Conservation (phyloP, 2,888 invertebrate species). For the Diarsia brunnea region DNA sequence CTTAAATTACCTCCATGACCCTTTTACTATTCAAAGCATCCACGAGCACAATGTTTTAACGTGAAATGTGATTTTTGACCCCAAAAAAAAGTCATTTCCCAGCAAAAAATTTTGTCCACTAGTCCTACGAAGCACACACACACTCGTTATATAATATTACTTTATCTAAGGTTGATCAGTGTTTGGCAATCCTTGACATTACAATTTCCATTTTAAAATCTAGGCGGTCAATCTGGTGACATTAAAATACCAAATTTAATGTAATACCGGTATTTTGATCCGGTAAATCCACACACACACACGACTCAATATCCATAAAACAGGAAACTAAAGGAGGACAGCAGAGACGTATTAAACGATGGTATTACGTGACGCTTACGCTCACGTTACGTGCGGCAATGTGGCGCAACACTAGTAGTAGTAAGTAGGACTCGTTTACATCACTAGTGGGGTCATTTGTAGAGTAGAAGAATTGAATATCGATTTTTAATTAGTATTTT, state of each 20-base stretch:
- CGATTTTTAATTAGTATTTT: slow-evolving; percentile 3
- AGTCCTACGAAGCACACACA: no score
- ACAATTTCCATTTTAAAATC: not conserved
- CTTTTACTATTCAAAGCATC: no score
- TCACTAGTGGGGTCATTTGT: slow-evolving; percentile 47
- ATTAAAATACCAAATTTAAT: not conserved
- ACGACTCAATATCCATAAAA: slow-evolving; percentile 31
- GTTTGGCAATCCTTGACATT: not conserved
- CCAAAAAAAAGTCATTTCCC: no score
- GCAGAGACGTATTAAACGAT: slow-evolving; percentile 51
- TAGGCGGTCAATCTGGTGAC: no score
- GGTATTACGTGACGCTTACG: slow-evolving; percentile 67
- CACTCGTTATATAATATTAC: not conserved
- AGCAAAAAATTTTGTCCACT: no score
- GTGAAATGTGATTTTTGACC: no score
- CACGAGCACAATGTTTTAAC: no score
- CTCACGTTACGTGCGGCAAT: slow-evolving; percentile 46
- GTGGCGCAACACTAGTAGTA: slow-evolving; percentile 53
- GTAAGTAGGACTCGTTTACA: slow-evolving; percentile 60
- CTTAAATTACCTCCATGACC: no score
- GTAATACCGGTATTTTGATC: not conserved
- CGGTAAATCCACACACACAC: slow-evolving; percentile 17
- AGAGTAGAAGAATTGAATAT: slow-evolving; percentile 14
- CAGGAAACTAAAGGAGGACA: slow-evolving; percentile 61
- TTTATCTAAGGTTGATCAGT: not conserved